These are phyloP conservation scores for Amniataba percoides DNA, from an alignment of 2,797 vertebrate species.

Conservation along the genomic window DNA sequence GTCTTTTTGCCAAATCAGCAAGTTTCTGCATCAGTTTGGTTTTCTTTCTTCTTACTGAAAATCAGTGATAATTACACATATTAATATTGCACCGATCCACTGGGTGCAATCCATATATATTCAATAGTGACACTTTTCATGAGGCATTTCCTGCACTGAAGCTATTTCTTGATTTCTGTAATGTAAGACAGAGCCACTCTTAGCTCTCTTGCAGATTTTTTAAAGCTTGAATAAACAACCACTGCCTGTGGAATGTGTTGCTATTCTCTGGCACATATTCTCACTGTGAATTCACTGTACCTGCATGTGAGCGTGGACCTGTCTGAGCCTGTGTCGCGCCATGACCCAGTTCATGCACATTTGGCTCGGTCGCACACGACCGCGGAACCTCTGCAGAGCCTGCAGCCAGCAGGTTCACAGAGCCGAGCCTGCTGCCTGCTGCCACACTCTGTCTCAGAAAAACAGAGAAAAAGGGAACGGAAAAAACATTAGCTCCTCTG, in stretches of 20 bases:
- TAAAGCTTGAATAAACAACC: slow-evolving; percentile 34
- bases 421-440: slow-evolving; percentile 29
- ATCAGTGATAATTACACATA: slow-evolving; percentile 7
- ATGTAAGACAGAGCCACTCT: background rate
- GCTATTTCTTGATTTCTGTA: slow-evolving; percentile 4
- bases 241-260: slow-evolving; percentile 45
- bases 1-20: background rate
- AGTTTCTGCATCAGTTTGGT: background rate
- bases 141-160: background rate
- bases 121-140: background rate
- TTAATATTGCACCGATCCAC: background rate
- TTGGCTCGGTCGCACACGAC: slow-evolving; percentile 41
- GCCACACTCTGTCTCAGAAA: slow-evolving; percentile 44
- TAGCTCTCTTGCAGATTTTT: slow-evolving; percentile 20
- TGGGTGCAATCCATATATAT: background rate
- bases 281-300: slow-evolving; percentile 26
- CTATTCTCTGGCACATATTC: slow-evolving; percentile 31
- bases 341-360: slow-evolving; percentile 52
- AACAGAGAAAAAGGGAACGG: slow-evolving; percentile 38
- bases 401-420: slow-evolving; percentile 30
- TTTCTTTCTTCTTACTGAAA: slow-evolving; percentile 16
- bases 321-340: slow-evolving; percentile 53
- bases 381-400: slow-evolving; percentile 17
- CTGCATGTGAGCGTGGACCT: slow-evolving; percentile 36
- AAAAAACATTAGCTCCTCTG: slow-evolving; percentile 65